Conservation (phyloP, 2,888 invertebrate genomes). For the Chrysodeixis includens region DNA sequence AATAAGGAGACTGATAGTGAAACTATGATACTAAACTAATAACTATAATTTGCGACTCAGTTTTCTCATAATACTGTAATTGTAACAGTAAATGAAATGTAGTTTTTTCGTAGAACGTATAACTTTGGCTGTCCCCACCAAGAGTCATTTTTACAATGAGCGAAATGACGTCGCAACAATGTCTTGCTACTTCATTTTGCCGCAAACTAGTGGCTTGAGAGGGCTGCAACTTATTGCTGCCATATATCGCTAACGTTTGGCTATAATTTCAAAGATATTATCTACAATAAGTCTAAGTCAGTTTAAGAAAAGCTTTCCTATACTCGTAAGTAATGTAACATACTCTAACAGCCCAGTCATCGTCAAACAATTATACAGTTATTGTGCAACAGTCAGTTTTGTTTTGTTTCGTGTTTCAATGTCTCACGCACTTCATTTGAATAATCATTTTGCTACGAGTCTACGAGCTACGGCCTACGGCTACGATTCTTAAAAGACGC, state of each 20-base stretch:
- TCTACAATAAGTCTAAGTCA: background rate
- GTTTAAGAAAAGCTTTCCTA: too few species aligned
- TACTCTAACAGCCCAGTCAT: too few species aligned
- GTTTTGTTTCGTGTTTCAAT: too few species aligned
- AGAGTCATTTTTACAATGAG: constrained; percentile 4
- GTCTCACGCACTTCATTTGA: background rate
- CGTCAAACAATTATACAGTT: too few species aligned
- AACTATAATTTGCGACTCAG: too few species aligned
- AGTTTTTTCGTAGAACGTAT: background rate
- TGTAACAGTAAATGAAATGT: background rate
- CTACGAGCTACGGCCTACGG: background rate
- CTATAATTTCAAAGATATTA: background rate
- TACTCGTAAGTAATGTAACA: too few species aligned
- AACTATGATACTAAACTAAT: too few species aligned
- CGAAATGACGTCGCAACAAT: constrained; percentile 1
- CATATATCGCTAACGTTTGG: background rate
- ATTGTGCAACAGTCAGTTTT: too few species aligned
- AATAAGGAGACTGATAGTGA: too few species aligned
- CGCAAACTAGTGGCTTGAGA: background rate
- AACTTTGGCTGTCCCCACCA: background rate
- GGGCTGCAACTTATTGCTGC: background rate
- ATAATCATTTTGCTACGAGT: background rate
- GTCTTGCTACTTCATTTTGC: constrained; percentile 4
- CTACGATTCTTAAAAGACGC: background rate
- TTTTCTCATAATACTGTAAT: background rate